Evolutionary conservation across 2,888 invertebrate genomes (phyloP), one percentile per base, ranked within the genome.

Genomic region (Oeneis ivallda): DNA sequence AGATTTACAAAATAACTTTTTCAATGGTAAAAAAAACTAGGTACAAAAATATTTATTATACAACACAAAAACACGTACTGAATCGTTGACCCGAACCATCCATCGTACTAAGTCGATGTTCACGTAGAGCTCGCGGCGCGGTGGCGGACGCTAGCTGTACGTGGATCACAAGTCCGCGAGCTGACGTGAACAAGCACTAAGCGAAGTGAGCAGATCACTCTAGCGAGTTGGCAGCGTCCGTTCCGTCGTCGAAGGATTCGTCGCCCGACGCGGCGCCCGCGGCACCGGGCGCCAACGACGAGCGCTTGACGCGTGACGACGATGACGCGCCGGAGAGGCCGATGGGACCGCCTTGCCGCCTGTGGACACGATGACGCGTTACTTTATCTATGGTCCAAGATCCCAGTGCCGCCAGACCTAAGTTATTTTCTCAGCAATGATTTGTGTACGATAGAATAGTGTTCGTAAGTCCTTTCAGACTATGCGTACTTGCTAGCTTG

Each of bases 141-240:
- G n/a, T 58, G 43, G 39, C 39, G 47, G 19, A 26, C 26, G 26
- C 26, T 26, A 5, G 26, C 26, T 26, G 26, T 26, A 26, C 26
- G 26, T 26, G 26, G 26, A 26, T 8, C 37, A 9, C 41, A n/a
- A n/a, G 43, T 13, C 43, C 43, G 43, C 43, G n/a, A 43, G 43
- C n/a, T 43, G 13, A n/a, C 43, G 43, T 43, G 13, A n/a, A 43
- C 43, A 43, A 43, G n/a, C 43, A 13, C 43, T n/a, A 41, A 39
- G 19, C 13, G 19, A 41, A 19, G 17, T 19, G 39, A 7, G 52
- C 26, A 69, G 26, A 26, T 78, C 82, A 91, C 78, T 95, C 96
- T 77, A 95, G 95, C 78, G 95, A 95, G 84, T 95, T 95, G 85
- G 95, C 93, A 76, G 95, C 94, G 81, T 96, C 96, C 84, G 96